Evolutionary conservation across 2,888 invertebrate species (phyloP).

Genomic region (Melanotus villosus): DNA sequence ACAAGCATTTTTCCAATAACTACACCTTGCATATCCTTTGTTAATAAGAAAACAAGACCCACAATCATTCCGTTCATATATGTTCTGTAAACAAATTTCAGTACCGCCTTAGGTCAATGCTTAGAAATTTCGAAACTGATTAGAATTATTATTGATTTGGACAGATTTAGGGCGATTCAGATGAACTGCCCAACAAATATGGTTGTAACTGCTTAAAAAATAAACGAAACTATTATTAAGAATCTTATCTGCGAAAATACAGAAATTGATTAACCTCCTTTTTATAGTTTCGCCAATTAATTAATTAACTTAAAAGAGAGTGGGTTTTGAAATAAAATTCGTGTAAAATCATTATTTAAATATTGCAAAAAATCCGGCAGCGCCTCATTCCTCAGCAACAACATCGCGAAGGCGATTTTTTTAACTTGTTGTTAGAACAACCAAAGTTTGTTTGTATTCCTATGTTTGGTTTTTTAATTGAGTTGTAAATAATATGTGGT

Average conservation of each 20-base stretch:
- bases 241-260: background rate
- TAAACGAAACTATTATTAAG: background rate
- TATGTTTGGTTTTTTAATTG: background rate
- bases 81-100: background rate
- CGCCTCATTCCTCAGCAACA: background rate
- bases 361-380: slow-evolving; percentile 7
- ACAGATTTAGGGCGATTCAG: background rate
- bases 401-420: slow-evolving; percentile 2
- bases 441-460: no score
- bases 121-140: background rate
- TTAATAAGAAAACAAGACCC: background rate
- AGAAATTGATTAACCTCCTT: slow-evolving; percentile 12
- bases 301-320: background rate
- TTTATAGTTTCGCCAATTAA: background rate
- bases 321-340: background rate
- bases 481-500: background rate
- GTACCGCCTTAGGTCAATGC: background rate
- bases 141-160: background rate
- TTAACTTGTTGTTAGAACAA: background rate
- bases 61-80: background rate
- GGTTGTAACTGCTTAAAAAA: background rate
- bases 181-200: background rate
- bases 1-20: slow-evolving; percentile 1
- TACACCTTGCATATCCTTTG: slow-evolving; percentile 7
- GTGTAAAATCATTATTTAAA: background rate